Evolutionary conservation across 2,888 invertebrate species (phyloP).

Genomic region (Pollenia amentaria): DNA sequence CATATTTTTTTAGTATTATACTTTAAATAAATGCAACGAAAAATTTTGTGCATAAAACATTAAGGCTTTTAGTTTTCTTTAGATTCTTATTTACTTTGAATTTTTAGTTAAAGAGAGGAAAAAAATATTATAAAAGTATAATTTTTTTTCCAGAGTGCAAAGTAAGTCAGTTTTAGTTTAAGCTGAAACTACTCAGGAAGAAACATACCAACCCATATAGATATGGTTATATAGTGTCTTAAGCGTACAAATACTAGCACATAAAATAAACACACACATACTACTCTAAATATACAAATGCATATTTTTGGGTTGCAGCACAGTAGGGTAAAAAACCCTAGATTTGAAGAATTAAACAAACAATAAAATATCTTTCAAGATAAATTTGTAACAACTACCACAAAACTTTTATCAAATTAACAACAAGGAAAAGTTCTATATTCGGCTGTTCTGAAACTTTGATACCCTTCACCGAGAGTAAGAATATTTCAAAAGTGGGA

Average conservation of each 20-base stretch:
- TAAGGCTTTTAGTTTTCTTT: constrained; percentile 53
- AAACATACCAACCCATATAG: neutral
- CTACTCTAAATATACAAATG: neutral
- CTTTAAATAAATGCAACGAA: neutral
- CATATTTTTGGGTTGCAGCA: neutral
- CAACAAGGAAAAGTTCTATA: too few species aligned
- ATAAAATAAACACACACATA: neutral
- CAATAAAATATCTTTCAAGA: too few species aligned
- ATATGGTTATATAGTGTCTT: neutral
- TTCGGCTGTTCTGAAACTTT: too few species aligned
- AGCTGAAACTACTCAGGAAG: constrained; percentile 52
- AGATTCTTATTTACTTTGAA: constrained; percentile 39
- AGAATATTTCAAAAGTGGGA: too few species aligned
- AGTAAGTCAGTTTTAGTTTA: constrained; percentile 64
- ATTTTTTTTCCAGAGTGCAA: constrained; percentile 13
- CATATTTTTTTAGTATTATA: constrained; percentile 4
- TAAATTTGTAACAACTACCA: too few species aligned
- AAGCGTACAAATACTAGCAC: neutral
- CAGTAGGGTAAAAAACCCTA: neutral
- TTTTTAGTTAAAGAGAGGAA: constrained; percentile 21
- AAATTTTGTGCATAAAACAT: constrained; percentile 51
- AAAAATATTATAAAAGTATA: constrained; percentile 7
- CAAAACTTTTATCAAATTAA: too few species aligned
- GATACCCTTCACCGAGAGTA: too few species aligned
- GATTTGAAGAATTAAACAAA: too few species aligned